These are phyloP conservation scores for Emydura subglobosa DNA, from an alignment of 2,113 vertebrate genomes.

Conservation along the genomic window DNA sequence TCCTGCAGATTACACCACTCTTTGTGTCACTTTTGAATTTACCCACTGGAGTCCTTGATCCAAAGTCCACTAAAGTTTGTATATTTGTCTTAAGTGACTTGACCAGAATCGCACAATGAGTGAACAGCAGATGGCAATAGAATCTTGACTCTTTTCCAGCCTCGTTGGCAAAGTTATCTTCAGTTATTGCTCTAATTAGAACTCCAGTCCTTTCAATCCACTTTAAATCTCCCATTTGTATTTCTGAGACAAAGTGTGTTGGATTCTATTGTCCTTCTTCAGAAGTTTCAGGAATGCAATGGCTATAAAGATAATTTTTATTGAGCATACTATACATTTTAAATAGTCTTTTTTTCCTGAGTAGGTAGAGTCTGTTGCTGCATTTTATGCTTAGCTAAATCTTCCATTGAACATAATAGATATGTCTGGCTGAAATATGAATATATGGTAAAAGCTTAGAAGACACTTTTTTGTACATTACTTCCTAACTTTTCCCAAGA, in stretches of 20 bases:
- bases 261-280: not conserved
- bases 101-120: not conserved
- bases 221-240: not conserved
- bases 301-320: not conserved
- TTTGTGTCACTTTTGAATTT: not conserved
- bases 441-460: not conserved
- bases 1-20: not conserved
- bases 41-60: not conserved
- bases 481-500: not conserved
- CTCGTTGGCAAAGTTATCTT: not conserved
- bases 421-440: not conserved
- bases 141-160: not conserved
- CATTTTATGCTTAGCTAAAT: not conserved
- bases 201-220: not conserved
- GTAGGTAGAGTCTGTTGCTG: not conserved
- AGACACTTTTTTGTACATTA: not conserved
- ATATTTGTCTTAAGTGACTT: not conserved
- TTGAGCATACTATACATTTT: not conserved
- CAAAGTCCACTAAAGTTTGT: not conserved
- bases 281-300: not conserved
- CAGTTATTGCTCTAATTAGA: not conserved
- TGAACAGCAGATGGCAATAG: constrained; percentile 10
- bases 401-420: not conserved
- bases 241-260: not conserved
- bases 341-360: not conserved